These are phyloP conservation scores for Microplitis manilae DNA, from an alignment of 2,888 invertebrate genomes.

Conservation along the genomic window DNA sequence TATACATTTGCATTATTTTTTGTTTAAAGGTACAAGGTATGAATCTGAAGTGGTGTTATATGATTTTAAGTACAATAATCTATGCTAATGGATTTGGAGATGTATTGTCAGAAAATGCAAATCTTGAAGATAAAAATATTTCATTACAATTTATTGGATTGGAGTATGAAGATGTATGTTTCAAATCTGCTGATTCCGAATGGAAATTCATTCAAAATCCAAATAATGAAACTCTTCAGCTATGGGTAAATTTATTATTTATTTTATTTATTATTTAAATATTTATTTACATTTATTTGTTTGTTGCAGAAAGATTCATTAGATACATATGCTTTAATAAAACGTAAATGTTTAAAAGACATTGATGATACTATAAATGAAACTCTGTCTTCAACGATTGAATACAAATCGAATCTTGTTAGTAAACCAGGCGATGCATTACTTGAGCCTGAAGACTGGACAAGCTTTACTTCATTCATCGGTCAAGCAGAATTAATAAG, in stretches of 20 bases:
- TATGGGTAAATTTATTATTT: constrained; percentile 58
- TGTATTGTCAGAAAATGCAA: constrained; percentile 20
- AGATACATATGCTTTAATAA: constrained; percentile 53
- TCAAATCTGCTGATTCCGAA: constrained; percentile 54
- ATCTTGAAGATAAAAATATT: constrained; percentile 40
- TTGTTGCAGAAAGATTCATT: constrained; percentile 55
- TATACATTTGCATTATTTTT: constrained; percentile 14
- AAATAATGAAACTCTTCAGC: constrained; percentile 50
- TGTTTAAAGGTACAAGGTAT: constrained; percentile 49
- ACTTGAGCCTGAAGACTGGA: constrained; percentile 53
- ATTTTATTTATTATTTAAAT: neutral
- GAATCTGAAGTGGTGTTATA: constrained; percentile 53
- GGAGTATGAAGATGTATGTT: constrained; percentile 63
- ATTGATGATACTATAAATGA: constrained; percentile 42
- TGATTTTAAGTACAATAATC: constrained; percentile 50
- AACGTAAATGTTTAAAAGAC: constrained; percentile 50
- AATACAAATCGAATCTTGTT: constrained; percentile 57
- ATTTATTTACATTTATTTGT: neutral
- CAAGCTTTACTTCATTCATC: constrained; percentile 57
- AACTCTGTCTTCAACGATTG: constrained; percentile 37
- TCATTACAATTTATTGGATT: constrained; percentile 57
- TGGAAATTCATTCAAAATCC: constrained; percentile 61
- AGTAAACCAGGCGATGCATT: constrained; percentile 61
- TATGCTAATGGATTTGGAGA: constrained; percentile 28
- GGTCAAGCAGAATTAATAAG: constrained; percentile 53